A percentile compares a stretch with the other conserved stretches of the same genome.
Conservation (phyloP, 1,140 invertebrate species). For the Metopolophium dirhodum region DNA sequence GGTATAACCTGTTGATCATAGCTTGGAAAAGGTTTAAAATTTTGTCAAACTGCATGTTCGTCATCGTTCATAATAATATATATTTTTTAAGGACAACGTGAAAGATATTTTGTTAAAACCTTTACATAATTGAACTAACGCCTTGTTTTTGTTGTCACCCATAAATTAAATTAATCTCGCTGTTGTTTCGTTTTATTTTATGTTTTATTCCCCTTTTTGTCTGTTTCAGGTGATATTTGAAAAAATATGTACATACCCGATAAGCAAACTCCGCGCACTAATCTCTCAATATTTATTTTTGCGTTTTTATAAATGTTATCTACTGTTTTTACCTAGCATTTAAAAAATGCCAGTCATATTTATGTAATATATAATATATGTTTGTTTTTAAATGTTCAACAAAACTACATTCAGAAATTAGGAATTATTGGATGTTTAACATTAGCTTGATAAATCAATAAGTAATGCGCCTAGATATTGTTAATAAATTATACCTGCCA, state of each 20-base stretch:
- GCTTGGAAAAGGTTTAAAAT: neutral
- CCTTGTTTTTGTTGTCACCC: neutral
- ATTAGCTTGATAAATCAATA: too few species aligned
- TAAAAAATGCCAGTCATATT: neutral
- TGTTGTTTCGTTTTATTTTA: neutral
- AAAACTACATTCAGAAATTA: neutral
- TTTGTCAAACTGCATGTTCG: neutral
- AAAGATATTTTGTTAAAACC: neutral
- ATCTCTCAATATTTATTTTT: slow-evolving; percentile 6
- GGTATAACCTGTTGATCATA: neutral
- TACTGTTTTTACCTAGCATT: neutral
- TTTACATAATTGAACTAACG: slow-evolving; percentile 32
- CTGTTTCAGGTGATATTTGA: neutral
- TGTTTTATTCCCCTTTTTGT: neutral
- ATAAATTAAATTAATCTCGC: slow-evolving; percentile 15
- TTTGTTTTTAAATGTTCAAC: neutral
- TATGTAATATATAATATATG: neutral
- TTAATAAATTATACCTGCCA: neutral
- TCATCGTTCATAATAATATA: neutral
- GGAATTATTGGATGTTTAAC: neutral
- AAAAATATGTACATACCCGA: neutral
- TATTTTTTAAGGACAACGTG: neutral
- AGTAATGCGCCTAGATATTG: neutral
- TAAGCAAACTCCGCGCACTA: neutral
- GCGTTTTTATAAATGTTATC: neutral